Evolutionary conservation across 2,797 vertebrate species (phyloP), one percentile per base, ranked within the genome.

Genomic region (Bothrops alternatus): DNA sequence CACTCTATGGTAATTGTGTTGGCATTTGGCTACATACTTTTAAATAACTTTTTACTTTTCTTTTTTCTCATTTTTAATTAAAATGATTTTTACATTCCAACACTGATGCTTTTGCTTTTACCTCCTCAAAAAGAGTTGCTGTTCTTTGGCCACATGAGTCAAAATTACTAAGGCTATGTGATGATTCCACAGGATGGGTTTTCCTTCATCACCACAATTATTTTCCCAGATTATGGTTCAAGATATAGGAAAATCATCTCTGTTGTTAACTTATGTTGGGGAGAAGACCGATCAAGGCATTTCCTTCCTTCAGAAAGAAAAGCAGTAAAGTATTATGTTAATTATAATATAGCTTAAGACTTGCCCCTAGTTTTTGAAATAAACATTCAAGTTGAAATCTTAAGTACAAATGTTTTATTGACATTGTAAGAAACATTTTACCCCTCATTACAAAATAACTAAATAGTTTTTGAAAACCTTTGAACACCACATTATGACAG

Each of bases 391-490:
- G 86, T 82, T 69, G 94, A 96, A 90, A 91, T 94, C 86, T 97
- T 97, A 98, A 98, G 96, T 98, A 98, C 98, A 98, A 98, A 98
- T 97, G 97, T 98, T 98, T 99, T 99, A 99, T 99, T 99, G 99
- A 99, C 99, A 99, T 98, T 97, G 98, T 99, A 99, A 98, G 98
- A 99, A 99, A 99, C 98, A 98, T 98, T 98, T 98, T 98, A 98
- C 98, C 97, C 97, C 99, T 98, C 98, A 98, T 99, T 99, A 99
- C 98, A 99, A 99, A 99, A 99, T 97, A 98, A 97, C 98, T 98
- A 98, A 98, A 98, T 98, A 98, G 98, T 98, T 98, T 53, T 98
- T 98, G 98, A 97, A 98, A 98, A 98, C 97, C 96, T 98, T 97
- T 96, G 98, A 97, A 97, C 97, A 97, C 93, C 93, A 95, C 96